These are phyloP conservation scores for Lacerta viridis DNA, from an alignment of 2,797 vertebrate genomes.

Conservation along the genomic window DNA sequence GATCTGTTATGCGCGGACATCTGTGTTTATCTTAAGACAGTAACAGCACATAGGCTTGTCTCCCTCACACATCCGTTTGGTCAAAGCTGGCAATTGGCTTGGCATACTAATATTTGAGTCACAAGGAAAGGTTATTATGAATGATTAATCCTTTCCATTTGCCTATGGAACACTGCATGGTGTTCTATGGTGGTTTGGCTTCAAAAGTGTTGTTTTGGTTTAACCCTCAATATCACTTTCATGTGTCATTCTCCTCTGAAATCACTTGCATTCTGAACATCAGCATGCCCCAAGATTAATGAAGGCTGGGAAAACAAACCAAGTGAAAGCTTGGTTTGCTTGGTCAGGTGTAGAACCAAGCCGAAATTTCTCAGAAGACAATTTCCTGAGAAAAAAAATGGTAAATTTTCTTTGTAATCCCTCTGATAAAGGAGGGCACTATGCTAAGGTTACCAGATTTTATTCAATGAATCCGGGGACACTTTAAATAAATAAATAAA, in stretches of 20 bases:
- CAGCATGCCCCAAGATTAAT: slow-evolving; percentile 37
- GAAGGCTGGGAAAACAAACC: slow-evolving; percentile 51
- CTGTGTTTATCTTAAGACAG: slow-evolving; percentile 48
- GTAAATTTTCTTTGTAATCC: not conserved
- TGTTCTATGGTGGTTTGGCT: slow-evolving; percentile 32
- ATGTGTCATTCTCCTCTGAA: slow-evolving; percentile 29
- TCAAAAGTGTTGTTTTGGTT: slow-evolving; percentile 26
- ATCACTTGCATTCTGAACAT: slow-evolving; percentile 36
- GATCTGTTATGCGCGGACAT: slow-evolving; percentile 55
- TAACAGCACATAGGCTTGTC: not conserved
- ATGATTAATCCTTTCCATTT: slow-evolving; percentile 54
- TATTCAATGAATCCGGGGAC: too few species aligned
- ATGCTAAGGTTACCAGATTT: too few species aligned
- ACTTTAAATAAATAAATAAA: too few species aligned
- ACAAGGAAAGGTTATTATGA: slow-evolving; percentile 43
- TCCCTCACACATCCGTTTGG: slow-evolving; percentile 35
- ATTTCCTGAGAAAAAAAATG: not conserved
- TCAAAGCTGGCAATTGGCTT: slow-evolving; percentile 1
- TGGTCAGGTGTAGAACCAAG: not conserved
- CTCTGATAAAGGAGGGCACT: too few species aligned
- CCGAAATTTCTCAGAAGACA: not conserved
- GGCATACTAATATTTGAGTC: not conserved
- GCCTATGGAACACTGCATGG: slow-evolving; percentile 19
- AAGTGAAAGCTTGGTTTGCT: slow-evolving; percentile 50
- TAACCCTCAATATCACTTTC: not conserved